phyloP scores from a whole-genome alignment of 2,113 vertebrate genomes.

The Pachypanchax playfairii region DNA sequence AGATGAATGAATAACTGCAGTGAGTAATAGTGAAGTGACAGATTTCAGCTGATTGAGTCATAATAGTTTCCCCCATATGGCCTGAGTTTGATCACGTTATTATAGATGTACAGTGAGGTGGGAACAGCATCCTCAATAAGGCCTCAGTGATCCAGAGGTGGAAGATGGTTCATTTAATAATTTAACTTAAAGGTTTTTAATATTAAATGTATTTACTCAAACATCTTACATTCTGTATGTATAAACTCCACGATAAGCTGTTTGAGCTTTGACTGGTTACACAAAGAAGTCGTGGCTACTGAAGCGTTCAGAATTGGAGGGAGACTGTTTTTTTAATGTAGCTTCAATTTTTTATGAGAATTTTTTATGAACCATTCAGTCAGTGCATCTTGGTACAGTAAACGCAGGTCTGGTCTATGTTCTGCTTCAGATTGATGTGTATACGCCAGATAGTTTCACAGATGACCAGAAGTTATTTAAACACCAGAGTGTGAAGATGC shows the following conservation, averaged over 20 bases:
- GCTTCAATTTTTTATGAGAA: constrained; percentile 74
- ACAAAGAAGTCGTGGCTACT: constrained; percentile 43
- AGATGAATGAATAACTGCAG: background rate
- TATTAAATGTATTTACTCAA: background rate
- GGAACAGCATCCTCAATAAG: constrained; percentile 1
- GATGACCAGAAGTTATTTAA: background rate
- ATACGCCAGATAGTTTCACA: background rate
- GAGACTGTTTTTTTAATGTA: constrained; percentile 56
- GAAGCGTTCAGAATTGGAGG: constrained; percentile 33
- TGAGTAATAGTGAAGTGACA: constrained; percentile 12
- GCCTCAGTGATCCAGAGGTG: background rate
- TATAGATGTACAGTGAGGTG: constrained; percentile 14
- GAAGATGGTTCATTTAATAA: no score
- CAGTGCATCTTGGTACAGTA: constrained; percentile 5
- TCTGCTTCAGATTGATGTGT: background rate
- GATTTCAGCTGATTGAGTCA: constrained; percentile 7
- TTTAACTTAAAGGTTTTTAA: no score
- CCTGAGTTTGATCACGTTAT: constrained; percentile 22
- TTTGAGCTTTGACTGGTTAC: constrained; percentile 18
- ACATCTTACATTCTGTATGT: background rate
- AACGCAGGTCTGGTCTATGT: constrained; percentile 14
- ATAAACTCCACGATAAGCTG: background rate
- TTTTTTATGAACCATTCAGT: constrained; percentile 29
- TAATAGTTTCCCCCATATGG: background rate
- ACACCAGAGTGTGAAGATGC: background rate